These are phyloP conservation scores for Hydrotaea diabolus DNA, from an alignment of 2,888 invertebrate genomes.

Conservation along the genomic window DNA sequence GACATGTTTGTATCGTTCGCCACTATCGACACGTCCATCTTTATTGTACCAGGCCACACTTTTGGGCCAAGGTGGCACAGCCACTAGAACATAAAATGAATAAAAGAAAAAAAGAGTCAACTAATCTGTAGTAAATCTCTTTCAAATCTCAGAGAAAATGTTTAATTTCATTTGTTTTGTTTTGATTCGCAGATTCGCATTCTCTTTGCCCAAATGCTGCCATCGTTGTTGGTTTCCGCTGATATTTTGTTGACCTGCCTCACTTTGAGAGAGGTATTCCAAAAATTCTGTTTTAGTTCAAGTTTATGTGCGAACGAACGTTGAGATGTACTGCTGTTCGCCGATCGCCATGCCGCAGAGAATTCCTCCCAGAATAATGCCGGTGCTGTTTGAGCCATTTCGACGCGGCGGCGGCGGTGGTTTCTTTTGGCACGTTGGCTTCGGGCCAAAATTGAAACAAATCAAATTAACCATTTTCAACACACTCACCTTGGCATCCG, in stretches of 20 bases:
- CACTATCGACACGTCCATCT: slow-evolving; percentile 87
- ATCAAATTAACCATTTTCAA: slow-evolving; percentile 44
- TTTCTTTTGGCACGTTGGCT: slow-evolving; percentile 62
- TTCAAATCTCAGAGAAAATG: background rate
- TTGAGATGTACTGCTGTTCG: slow-evolving; percentile 57
- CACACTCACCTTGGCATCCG: slow-evolving; percentile 86
- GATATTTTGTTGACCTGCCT: slow-evolving; percentile 73
- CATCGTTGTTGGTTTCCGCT: background rate
- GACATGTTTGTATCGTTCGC: slow-evolving; percentile 86
- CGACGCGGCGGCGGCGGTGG: slow-evolving; percentile 26
- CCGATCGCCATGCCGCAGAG: too few species aligned
- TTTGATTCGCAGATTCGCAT: slow-evolving; percentile 72
- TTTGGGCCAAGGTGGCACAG: slow-evolving; percentile 92
- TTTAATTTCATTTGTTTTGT: slow-evolving; percentile 66
- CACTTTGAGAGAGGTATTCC: slow-evolving; percentile 72
- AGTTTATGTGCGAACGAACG: slow-evolving; percentile 72
- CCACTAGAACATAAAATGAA: slow-evolving; percentile 81
- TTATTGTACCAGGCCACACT: slow-evolving; percentile 93
- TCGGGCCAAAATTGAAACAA: slow-evolving; percentile 60
- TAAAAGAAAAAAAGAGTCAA: background rate
- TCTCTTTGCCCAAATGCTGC: slow-evolving; percentile 29
- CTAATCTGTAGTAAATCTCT: background rate
- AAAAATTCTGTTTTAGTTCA: slow-evolving; percentile 76
- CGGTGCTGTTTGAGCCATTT: slow-evolving; percentile 45
- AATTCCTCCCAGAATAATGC: slow-evolving; percentile 26